phyloP scores from a whole-genome alignment of 2,797 vertebrate genomes.

The Enteromius argenteus region DNA sequence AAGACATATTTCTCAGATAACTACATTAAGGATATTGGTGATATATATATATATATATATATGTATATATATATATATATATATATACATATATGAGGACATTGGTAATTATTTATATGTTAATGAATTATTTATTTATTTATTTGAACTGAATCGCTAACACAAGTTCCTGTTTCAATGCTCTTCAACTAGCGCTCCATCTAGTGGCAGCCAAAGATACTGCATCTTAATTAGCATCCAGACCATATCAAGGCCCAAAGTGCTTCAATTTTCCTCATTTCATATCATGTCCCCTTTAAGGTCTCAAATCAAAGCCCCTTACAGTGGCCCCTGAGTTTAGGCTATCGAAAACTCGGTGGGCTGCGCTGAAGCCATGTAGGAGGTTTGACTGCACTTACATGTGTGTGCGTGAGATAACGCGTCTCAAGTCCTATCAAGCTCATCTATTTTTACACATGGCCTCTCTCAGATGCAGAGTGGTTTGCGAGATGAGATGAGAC shows the following conservation, averaged over 20 bases:
- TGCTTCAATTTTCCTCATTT: not conserved
- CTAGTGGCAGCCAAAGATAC: slow-evolving; percentile 21
- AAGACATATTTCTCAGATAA: slow-evolving; percentile 4
- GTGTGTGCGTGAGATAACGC: slow-evolving; percentile 43
- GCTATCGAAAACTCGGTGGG: slow-evolving; percentile 14
- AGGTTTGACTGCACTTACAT: slow-evolving; percentile 21
- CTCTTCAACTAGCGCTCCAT: not conserved
- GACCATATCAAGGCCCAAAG: not conserved
- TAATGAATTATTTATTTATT: not conserved
- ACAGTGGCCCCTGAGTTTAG: not conserved
- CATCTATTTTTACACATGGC: slow-evolving; percentile 77
- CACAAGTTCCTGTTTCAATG: not conserved
- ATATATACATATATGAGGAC: not conserved
- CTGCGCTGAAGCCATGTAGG: slow-evolving; percentile 44
- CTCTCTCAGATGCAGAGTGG: slow-evolving; percentile 70
- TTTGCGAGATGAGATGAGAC: slow-evolving; percentile 68
- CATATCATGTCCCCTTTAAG: not conserved
- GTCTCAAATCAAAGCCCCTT: not conserved
- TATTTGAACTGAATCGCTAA: not conserved
- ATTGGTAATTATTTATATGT: not conserved
- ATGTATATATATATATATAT: too few relatives aligned
- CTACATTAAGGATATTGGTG: not conserved
- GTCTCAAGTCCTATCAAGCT: slow-evolving; percentile 74
- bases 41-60: too few relatives aligned
- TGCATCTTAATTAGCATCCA: slow-evolving; percentile 4